Evolutionary conservation across 2,113 vertebrate genomes (phyloP).

Genomic region (Tonatia bakeri): DNA sequence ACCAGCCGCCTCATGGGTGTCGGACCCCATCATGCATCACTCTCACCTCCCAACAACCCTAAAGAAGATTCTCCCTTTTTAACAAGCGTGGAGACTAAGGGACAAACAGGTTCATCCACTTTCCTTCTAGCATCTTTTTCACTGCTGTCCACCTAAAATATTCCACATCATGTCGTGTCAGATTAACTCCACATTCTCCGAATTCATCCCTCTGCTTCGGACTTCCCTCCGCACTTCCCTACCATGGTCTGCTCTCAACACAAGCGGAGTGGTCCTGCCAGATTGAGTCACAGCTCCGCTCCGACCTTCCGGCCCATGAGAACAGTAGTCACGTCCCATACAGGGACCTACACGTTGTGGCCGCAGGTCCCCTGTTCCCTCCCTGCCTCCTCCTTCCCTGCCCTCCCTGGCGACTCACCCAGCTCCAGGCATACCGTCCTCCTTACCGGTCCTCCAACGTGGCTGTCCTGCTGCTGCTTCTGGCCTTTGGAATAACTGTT

Average conservation of each 20-base stretch:
- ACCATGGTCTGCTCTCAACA: neutral
- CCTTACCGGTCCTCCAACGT: too few species aligned
- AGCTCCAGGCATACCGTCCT: neutral
- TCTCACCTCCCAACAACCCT: neutral
- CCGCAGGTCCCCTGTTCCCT: neutral
- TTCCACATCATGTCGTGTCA: neutral
- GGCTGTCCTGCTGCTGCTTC: neutral
- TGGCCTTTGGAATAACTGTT: neutral
- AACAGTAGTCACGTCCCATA: neutral
- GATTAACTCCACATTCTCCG: neutral
- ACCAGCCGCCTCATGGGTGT: accelerated
- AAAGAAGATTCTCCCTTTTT: neutral
- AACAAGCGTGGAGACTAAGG: neutral
- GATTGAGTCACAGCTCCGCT: neutral
- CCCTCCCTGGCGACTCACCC: neutral
- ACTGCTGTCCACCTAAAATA: neutral
- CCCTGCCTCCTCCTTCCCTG: accelerated
- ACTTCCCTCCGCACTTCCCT: accelerated
- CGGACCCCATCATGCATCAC: neutral
- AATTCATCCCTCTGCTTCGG: neutral
- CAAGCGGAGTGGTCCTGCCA: neutral
- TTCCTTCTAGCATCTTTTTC: neutral
- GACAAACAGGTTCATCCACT: neutral
- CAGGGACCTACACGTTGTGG: too few species aligned
- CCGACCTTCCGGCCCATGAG: neutral